These are phyloP conservation scores for Melolontha melolontha DNA, from an alignment of 2,888 invertebrate species.

Conservation along the genomic window DNA sequence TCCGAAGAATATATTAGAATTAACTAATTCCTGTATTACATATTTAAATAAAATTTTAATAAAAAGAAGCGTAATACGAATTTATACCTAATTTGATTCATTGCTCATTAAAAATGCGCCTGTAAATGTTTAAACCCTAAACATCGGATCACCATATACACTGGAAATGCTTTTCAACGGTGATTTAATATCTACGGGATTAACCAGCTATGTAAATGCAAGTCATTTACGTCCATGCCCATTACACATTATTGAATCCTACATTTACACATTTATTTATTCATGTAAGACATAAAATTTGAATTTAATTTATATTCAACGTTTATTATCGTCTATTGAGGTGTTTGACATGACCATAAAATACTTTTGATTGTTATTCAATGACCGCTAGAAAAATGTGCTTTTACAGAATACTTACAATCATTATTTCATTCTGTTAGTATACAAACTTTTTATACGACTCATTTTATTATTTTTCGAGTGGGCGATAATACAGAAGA, in stretches of 20 bases:
- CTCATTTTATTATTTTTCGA: no score
- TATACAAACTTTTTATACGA: not conserved
- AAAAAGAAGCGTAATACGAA: no score
- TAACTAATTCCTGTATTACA: no score
- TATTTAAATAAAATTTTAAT: no score
- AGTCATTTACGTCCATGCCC: conserved; percentile 28
- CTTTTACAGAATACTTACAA: conserved; percentile 19
- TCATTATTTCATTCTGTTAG: conserved; percentile 11
- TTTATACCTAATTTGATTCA: no score
- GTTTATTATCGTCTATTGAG: conserved; percentile 31
- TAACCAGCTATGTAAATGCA: conserved; percentile 17
- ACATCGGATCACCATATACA: no score
- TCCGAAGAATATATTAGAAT: no score
- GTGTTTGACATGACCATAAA: conserved; percentile 31
- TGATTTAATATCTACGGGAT: not conserved
- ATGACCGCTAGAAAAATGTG: conserved; percentile 10
- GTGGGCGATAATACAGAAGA: no score
- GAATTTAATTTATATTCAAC: conserved; percentile 37
- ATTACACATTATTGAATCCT: conserved; percentile 15
- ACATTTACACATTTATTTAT: conserved; percentile 32
- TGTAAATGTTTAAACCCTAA: no score
- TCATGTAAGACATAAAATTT: conserved; percentile 24
- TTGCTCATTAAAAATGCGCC: no score
- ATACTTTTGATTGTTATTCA: conserved; percentile 30
- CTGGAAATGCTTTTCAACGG: no score